Base-by-base conservation (phyloP, 2,888 invertebrate species). In the Pharmacophagus antenor region DNA sequence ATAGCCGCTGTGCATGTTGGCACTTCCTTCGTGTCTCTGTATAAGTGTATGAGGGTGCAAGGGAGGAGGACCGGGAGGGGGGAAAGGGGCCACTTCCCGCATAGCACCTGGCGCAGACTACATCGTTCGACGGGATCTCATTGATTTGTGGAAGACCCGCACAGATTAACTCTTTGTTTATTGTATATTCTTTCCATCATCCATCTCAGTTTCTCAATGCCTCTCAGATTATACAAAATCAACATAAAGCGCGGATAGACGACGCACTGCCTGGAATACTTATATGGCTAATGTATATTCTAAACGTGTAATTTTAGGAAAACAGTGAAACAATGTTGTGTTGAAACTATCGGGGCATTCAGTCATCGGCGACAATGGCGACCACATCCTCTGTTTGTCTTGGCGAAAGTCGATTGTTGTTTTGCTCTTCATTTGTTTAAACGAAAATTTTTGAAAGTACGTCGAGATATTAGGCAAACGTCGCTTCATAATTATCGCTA, bases 61-160 rank as follows among this genome's bases (percentile, higher is more conserved):
- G 71, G 71, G 65, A 69, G 64, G 65, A 64, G 63, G 12, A 22
- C 65, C 54, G 63, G 61, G 58, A 63, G 37, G 61, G 61, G 66
- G 69, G 71, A 65, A 69, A 66, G 72, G 75, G 72, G 69, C 65
- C 58, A 85, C 88, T 84, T 88, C 89, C 88, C 88, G 89, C 84
- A 77, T 81, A 88, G 87, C 89, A 89, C 89, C 89, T 89, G 89
- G 89, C 88, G 86, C 81, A 77, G 85, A 84, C 79, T 84, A 82
- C 84, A 77, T 79, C 74, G 70, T 73, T 79, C 82, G 79, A 82
- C 80, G 75, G 80, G 81, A 82, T 84, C 83, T 74, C 84, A 86
- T 85, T 87, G 88, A 88, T 87, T 88, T 86, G 85, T 86, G 75
- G 81, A 71, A 84, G 83, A 72, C 73, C 74, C 77, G 72, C 71